Evolutionary conservation across 2,888 invertebrate species (phyloP).

Genomic region (Celastrina argiolus): DNA sequence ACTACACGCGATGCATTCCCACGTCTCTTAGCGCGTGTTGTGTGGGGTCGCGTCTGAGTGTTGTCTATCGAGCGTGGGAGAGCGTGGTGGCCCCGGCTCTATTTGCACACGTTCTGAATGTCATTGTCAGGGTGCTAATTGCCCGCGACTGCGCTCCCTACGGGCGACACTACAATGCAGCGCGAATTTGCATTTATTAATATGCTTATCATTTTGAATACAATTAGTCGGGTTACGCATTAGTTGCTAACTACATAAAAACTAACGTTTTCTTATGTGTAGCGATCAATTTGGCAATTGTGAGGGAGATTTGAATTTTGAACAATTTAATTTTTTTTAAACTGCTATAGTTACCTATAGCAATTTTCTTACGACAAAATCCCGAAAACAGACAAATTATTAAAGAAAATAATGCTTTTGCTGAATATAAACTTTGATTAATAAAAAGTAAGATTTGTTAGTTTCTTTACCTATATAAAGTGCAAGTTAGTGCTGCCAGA

Average conservation of each 20-base stretch:
- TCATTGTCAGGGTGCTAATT: constrained; percentile 72
- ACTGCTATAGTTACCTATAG: no score
- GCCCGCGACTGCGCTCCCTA: constrained; percentile 39
- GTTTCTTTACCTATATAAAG: no score
- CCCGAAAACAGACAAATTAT: no score
- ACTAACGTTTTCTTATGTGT: neutral
- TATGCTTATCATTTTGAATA: constrained; percentile 31
- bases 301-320: no score
- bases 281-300: no score
- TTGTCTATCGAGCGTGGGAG: constrained; percentile 25
- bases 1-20: neutral
- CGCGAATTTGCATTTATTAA: constrained; percentile 34
- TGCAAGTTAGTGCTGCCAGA: neutral
- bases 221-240: constrained; percentile 15
- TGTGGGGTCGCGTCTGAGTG: constrained; percentile 1
- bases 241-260: neutral
- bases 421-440: no score
- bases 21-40: neutral
- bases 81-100: constrained; percentile 44
- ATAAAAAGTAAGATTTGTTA: no score
- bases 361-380: no score
- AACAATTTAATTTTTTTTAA: no score
- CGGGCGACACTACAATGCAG: constrained; percentile 29
- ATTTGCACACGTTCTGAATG: constrained; percentile 73
- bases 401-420: no score